Evolutionary conservation across 2,113 vertebrate species (phyloP).

Genomic region (pig (Sus scrofa)): DNA sequence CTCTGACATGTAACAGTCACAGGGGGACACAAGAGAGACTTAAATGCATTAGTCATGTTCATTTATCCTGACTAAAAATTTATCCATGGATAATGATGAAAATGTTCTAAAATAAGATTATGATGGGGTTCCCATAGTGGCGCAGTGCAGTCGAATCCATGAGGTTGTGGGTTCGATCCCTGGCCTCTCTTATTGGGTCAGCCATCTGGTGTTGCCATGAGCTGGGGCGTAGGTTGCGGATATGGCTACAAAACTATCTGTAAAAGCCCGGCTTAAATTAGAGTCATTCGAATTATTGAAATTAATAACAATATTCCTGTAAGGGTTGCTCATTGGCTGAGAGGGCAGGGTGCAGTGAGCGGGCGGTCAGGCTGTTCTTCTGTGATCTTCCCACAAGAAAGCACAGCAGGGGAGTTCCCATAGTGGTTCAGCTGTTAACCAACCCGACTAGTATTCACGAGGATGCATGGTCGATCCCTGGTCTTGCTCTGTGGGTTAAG

Average conservation of each 20-base stretch:
- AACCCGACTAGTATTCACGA: no score
- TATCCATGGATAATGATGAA: background rate
- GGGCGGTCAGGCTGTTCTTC: background rate
- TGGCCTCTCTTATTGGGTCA: no score
- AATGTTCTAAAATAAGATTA: background rate
- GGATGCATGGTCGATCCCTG: no score
- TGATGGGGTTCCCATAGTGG: no score
- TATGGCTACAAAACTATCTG: slow-evolving; percentile 31
- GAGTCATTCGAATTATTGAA: slow-evolving; percentile 1
- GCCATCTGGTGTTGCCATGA: no score
- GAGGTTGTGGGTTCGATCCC: no score
- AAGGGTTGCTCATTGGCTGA: background rate
- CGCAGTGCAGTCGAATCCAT: no score
- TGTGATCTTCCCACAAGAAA: background rate
- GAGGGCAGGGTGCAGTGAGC: background rate
- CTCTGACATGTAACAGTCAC: background rate
- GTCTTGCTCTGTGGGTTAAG: no score
- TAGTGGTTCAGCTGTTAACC: no score
- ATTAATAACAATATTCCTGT: background rate
- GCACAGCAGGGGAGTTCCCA: no score
- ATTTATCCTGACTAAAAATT: background rate
- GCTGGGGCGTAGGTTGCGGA: no score
- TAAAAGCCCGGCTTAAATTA: background rate
- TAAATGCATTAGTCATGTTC: background rate
- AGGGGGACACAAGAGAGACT: background rate